Evolutionary conservation across 1,140 invertebrate genomes (phyloP).

Genomic region (Drosophila azteca): DNA sequence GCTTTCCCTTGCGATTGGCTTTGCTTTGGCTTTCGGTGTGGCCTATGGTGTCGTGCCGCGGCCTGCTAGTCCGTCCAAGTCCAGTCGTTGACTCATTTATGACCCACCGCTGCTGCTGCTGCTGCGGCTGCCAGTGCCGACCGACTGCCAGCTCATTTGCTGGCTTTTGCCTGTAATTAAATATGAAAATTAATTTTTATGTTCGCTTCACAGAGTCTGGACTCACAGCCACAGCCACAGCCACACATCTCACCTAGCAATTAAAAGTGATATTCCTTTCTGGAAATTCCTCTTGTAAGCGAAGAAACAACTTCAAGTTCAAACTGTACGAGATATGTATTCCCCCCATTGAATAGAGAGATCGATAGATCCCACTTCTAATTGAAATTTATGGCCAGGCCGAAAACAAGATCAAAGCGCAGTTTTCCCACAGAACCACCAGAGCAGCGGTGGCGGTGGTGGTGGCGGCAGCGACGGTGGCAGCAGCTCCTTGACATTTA

Average conservation of each 20-base stretch:
- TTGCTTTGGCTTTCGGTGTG: constrained; percentile 18
- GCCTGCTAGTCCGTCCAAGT: constrained; percentile 1
- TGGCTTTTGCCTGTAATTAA: constrained; percentile 62
- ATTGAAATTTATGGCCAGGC: constrained; percentile 55
- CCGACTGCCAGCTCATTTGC: constrained; percentile 56
- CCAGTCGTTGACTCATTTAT: constrained; percentile 78
- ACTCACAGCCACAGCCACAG: not conserved
- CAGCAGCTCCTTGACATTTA: constrained; percentile 58
- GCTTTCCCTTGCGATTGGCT: too few species aligned
- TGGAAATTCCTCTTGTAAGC: not conserved
- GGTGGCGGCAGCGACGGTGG: not conserved
- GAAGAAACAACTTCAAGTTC: constrained; percentile 35
- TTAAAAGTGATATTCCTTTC: constrained; percentile 46
- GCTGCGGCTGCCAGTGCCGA: constrained; percentile 16
- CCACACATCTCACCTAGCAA: constrained; percentile 48
- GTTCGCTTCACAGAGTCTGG: constrained; percentile 19
- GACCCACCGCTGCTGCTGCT: constrained; percentile 33
- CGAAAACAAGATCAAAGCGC: constrained; percentile 56
- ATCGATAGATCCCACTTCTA: constrained; percentile 33
- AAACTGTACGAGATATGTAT: constrained; percentile 12
- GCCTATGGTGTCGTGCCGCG: constrained; percentile 32
- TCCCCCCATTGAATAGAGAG: too few species aligned
- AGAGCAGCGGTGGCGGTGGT: not conserved
- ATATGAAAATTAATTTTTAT: constrained; percentile 77
- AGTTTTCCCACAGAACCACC: constrained; percentile 45